Percentiles rank a stretch among this genome's conserved stretches.
Conservation (phyloP, 2,113 vertebrate species). For the Melanerpes aurifrons region DNA sequence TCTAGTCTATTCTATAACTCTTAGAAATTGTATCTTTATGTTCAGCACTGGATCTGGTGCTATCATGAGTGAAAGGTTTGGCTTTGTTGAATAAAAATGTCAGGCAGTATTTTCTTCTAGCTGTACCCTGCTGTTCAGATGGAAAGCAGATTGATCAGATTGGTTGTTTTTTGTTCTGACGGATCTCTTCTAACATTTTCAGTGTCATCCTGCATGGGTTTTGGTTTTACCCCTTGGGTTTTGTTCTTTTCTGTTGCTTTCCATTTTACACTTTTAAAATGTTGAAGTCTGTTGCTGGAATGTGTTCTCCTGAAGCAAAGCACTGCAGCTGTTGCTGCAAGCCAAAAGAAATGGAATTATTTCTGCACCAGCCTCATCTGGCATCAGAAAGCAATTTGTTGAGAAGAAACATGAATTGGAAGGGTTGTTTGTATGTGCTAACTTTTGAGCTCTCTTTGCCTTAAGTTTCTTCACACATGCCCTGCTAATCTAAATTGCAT, state of each 20-base stretch:
- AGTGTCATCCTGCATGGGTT: not conserved
- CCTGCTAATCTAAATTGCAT: not conserved
- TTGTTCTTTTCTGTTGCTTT: not conserved
- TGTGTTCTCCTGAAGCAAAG: not conserved
- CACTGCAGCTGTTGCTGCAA: not conserved
- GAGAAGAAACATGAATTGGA: not conserved
- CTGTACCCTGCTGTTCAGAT: not conserved
- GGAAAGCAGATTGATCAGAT: not conserved
- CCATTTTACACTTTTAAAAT: not conserved
- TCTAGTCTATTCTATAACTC: not conserved
- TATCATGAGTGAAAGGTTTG: not conserved
- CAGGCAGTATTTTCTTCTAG: not conserved
- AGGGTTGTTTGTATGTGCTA: not conserved
- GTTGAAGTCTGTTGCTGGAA: not conserved
- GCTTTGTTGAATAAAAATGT: not conserved
- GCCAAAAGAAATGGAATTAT: not conserved
- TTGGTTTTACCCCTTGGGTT: not conserved
- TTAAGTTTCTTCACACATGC: not conserved
- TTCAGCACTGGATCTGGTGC: not conserved
- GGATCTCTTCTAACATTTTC: not conserved
- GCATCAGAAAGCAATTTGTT: not conserved
- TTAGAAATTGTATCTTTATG: not conserved
- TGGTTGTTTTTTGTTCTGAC: not conserved
- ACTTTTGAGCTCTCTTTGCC: not conserved
- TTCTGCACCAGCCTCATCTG: not conserved